These are phyloP conservation scores for Drosophila atripex DNA, from an alignment of 2,888 invertebrate species.

Conservation along the genomic window DNA sequence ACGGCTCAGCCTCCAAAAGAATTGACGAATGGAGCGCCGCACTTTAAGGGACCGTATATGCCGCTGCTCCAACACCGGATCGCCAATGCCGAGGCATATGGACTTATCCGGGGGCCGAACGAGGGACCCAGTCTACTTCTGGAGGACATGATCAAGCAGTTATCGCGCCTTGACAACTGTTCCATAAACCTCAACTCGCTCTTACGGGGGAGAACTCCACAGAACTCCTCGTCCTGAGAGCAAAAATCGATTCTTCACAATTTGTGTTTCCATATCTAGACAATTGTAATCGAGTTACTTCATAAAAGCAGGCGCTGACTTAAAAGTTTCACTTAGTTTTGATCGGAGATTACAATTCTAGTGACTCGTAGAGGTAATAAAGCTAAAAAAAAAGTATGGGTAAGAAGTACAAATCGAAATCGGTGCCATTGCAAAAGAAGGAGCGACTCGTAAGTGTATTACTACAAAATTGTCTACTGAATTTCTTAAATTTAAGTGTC, in stretches of 20 bases:
- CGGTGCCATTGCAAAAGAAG: conserved; percentile 17
- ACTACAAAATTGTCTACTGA: not conserved
- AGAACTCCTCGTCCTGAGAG: conserved; percentile 10
- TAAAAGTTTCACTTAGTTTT: not conserved
- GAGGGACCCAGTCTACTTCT: conserved; percentile 13
- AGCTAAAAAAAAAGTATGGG: conserved; percentile 28
- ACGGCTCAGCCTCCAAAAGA: conserved; percentile 11
- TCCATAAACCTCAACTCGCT: conserved; percentile 17
- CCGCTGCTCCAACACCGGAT: conserved; percentile 38
- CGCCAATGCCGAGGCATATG: conserved; percentile 37
- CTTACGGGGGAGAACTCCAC: conserved; percentile 1
- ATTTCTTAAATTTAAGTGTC: not conserved
- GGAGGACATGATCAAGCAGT: conserved; percentile 31
- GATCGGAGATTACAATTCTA: not conserved
- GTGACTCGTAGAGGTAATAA: not conserved
- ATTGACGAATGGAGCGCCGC: conserved; percentile 26
- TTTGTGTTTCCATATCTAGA: not conserved
- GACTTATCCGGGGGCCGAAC: conserved; percentile 16
- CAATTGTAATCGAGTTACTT: conserved; percentile 11
- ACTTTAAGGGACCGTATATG: conserved; percentile 39
- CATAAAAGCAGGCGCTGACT: conserved; percentile 1
- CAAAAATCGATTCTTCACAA: not conserved
- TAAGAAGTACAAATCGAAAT: conserved; percentile 40
- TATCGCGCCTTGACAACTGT: conserved; percentile 23
- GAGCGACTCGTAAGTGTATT: conserved; percentile 1